These are phyloP conservation scores for Megalonaias nervosa DNA, from an alignment of 1,140 invertebrate genomes.

Conservation along the genomic window DNA sequence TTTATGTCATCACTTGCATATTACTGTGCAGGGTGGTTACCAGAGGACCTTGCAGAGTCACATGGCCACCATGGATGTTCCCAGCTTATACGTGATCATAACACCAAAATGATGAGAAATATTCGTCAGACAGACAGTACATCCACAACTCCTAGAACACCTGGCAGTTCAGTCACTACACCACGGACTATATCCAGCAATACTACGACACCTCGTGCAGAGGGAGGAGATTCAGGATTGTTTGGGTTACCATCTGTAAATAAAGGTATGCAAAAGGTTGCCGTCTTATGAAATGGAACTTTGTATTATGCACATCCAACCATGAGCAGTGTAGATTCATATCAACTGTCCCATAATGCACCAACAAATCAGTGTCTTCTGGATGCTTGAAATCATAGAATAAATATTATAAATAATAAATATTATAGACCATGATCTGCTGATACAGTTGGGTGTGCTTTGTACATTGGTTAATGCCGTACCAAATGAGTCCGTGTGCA, in stretches of 20 bases:
- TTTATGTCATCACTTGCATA: not conserved
- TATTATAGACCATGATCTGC: no score
- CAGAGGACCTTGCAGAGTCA: constrained; percentile 62
- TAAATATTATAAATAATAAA: no score
- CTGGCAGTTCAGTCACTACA: constrained; percentile 27
- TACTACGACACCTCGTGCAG: constrained; percentile 13
- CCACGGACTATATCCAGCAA: constrained; percentile 34
- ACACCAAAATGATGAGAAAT: constrained; percentile 17
- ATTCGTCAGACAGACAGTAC: constrained; percentile 5
- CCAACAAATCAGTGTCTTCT: no score
- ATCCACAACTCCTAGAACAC: constrained; percentile 16
- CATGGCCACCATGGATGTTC: constrained; percentile 55
- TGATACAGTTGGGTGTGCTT: no score
- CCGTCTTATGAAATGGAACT: no score
- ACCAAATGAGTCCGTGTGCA: no score
- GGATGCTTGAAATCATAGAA: no score
- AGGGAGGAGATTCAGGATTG: not conserved
- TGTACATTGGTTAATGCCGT: no score
- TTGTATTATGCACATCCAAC: no score
- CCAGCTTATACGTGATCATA: constrained; percentile 57
- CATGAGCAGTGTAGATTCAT: no score
- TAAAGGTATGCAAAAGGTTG: no score
- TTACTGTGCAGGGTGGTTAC: constrained; percentile 53
- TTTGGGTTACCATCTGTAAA: constrained; percentile 48
- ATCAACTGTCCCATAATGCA: no score